Evolutionary conservation across 2,113 vertebrate species (phyloP), one percentile per base, ranked within the genome.

Genomic region (Melanostigma gelatinosum): DNA sequence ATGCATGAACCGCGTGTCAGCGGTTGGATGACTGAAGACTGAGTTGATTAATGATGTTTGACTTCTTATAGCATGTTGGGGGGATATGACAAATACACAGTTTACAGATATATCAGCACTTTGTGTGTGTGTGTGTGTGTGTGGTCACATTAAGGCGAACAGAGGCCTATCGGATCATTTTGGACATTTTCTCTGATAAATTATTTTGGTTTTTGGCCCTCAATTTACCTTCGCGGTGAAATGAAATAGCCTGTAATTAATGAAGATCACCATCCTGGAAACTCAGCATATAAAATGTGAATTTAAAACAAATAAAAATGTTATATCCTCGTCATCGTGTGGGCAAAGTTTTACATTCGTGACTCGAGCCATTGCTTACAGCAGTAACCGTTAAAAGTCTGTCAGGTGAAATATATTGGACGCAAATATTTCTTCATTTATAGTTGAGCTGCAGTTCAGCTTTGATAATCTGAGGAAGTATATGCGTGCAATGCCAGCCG

Each of bases 351-450:
- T 73, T 13, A 68, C n/a, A 32, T 46, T 73, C 0, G 8, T 40
- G 54, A 50, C 44, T 11, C 2, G 1, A 18, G n/a, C 71, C 32
- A 20, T 48, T 52, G 16, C 55, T 60, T 16, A 46, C 22, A 55
- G 52, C 52, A 20, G 29, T 54, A 38, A 76, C 63, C 77, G 18
- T n/a, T 50, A 6, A 6, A 24, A 69, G 44, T 66, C 29, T 65
- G 65, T 75, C 65, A 75, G 70, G 55, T 72, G 74, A 18, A 72
- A 77, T 78, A 57, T 67, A 77, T 42, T 42, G 46, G 76, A 52
- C 69, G 58, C 32, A 60, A n/a, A 50, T 8, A 50, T 22, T 34
- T 74, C 55, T 50, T 48, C 24, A 42, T 71, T 73, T 73, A 34
- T 29, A 75, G 52, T 63, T 77, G 27, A 12, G 20, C 20, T 52